Evolutionary conservation across 2,888 invertebrate species (phyloP).

Genomic region (Atethmia centrago): DNA sequence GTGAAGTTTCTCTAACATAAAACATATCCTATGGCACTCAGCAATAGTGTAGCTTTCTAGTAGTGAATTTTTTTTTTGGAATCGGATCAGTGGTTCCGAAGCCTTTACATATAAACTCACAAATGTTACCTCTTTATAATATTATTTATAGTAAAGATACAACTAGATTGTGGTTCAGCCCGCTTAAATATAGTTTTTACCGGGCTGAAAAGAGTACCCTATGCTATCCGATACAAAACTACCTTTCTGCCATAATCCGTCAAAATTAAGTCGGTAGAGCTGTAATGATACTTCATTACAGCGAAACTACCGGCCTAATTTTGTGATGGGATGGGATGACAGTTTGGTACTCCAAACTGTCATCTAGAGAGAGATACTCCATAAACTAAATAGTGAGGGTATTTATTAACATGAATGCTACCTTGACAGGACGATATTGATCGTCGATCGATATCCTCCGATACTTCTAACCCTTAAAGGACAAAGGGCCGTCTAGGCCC

Average conservation of each 20-base stretch:
- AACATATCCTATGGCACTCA: no score
- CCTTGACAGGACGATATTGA: not conserved
- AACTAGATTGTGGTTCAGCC: not conserved
- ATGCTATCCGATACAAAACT: not conserved
- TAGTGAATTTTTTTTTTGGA: no score
- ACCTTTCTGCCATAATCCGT: not conserved
- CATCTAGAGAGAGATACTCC: not conserved
- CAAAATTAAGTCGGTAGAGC: no score
- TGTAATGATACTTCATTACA: no score
- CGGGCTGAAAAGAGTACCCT: not conserved
- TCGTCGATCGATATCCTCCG: not conserved
- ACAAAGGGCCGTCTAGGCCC: conserved; percentile 23
- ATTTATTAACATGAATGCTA: not conserved
- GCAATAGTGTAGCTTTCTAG: no score
- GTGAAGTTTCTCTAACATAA: no score
- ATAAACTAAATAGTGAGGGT: not conserved
- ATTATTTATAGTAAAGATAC: no score
- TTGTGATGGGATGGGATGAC: no score
- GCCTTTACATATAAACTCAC: no score
- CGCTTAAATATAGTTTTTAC: not conserved
- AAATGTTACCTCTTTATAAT: not conserved
- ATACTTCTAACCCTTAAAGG: conserved; percentile 19
- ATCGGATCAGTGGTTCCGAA: no score
- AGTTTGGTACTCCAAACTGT: no score
- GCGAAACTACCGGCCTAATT: no score